These are phyloP conservation scores for Rhagoletis zephyria DNA, from an alignment of 1,140 invertebrate genomes.

Conservation along the genomic window DNA sequence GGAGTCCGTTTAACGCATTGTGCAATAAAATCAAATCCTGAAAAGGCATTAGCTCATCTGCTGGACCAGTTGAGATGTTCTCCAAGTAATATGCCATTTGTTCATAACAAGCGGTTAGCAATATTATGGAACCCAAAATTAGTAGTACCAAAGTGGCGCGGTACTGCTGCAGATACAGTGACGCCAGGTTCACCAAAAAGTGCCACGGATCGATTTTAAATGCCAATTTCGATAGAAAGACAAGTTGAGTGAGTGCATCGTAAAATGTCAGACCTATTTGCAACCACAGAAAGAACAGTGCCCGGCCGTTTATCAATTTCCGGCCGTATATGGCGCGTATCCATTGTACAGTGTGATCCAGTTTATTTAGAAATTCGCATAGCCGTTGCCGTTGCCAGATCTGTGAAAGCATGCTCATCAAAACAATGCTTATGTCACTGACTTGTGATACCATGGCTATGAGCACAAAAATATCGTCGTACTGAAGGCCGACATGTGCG, in stretches of 20 bases:
- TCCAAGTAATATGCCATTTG: neutral
- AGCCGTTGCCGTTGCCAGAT: neutral
- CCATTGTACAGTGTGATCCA: neutral
- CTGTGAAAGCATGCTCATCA: neutral
- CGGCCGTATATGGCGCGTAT: constrained; percentile 9
- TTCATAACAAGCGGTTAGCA: neutral
- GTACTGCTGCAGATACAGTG: constrained; percentile 66
- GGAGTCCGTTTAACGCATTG: neutral
- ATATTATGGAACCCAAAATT: constrained; percentile 19
- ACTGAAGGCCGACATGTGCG: constrained; percentile 63
- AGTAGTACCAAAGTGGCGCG: constrained; percentile 62
- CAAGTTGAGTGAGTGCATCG: constrained; percentile 65
- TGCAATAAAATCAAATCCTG: constrained; percentile 5
- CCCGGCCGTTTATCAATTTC: neutral
- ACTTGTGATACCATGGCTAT: constrained; percentile 61
- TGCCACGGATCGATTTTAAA: constrained; percentile 61
- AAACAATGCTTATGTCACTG: constrained; percentile 1
- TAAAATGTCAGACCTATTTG: constrained; percentile 64
- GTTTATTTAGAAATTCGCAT: neutral
- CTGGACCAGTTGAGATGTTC: too few species aligned
- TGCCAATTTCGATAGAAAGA: constrained; percentile 60
- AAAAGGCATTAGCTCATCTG: neutral
- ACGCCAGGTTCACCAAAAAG: constrained; percentile 60
- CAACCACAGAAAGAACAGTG: constrained; percentile 60
- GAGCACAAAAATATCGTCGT: constrained; percentile 60